Base-by-base conservation (phyloP, 2,888 invertebrate species). In the Orchesella flavescens region DNA sequence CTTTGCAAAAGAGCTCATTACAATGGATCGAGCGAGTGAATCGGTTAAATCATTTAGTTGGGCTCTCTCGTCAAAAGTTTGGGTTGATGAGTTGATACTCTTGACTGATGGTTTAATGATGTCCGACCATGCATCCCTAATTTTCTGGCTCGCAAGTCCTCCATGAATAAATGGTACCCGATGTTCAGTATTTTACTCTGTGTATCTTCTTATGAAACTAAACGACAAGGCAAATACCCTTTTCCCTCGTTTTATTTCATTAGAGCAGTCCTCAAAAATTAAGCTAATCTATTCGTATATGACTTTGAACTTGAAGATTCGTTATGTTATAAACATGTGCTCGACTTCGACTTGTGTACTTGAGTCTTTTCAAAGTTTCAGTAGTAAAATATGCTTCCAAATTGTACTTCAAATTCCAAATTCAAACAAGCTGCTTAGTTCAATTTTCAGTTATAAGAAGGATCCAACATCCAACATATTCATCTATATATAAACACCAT, bases 21-120 rank as follows among this genome's bases (percentile, higher is more conserved):
- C 34, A 34, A 24, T 10, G n/a, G 53, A 24, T 23, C n/a, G 3
- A 55, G 53, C n/a, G 3, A 55, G 53, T 9, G 55, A 21, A 1
- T 24, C 12, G 21, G 75, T 15, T 68, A 46, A 77, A 77, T 77
- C 68, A 77, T 77, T 77, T 61, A 69, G 19, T 49, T 53, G 15
- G 24, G 66, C 24, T 57, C 10, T 23, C 78, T 71, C 72, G 63
- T 63, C 71, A 72, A 59, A 49, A 71, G 72, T 66, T 44, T 79
- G 19, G 24, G 44, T 79, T 79, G 79, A 79, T 55, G 79, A 79
- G 79, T 73, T 79, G 73, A 79, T 79, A 65, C 79, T 79, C 78
- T 79, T 72, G 79, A 79, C 73, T 65, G 79, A 73, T 79, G 72
- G 66, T 79, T 79, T 79, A 73, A 79, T 79, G 79, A 79, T 73